phyloP scores from a whole-genome alignment of 2,797 vertebrate species.

The Eulemur albifrons region DNA sequence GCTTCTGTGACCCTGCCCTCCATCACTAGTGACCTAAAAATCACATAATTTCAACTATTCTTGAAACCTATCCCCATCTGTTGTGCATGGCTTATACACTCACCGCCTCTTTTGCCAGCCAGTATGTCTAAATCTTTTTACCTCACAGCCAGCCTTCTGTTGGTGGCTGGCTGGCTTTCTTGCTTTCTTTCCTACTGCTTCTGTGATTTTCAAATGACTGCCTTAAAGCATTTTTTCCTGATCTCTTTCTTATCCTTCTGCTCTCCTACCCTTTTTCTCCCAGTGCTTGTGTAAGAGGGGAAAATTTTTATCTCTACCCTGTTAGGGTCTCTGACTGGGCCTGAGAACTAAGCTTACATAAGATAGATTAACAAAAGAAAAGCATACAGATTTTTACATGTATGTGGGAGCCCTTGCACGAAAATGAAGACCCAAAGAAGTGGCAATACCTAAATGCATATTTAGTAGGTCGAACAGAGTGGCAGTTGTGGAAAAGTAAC shows the following conservation, averaged over 20 bases:
- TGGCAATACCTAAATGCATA: background rate
- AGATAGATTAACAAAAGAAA: background rate
- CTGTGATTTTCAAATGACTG: background rate
- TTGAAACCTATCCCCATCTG: slow-evolving; percentile 37
- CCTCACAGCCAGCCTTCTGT: background rate
- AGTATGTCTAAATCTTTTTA: background rate
- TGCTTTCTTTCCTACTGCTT: background rate
- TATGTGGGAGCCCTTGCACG: background rate
- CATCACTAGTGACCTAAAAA: slow-evolving; percentile 58
- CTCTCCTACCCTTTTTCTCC: background rate
- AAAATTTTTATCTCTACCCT: background rate
- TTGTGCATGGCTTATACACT: background rate
- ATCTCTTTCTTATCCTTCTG: background rate
- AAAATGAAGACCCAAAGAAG: background rate
- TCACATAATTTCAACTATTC: background rate
- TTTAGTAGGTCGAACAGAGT: background rate
- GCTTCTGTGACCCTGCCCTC: background rate
- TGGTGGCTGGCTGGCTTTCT: background rate
- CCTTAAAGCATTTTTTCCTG: background rate
- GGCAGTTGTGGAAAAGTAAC: background rate
- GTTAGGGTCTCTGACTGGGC: background rate
- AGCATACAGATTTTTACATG: background rate
- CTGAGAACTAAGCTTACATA: background rate
- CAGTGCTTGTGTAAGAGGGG: background rate
- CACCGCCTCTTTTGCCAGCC: slow-evolving; percentile 45